Conservation (phyloP, 2,888 invertebrate species). For the Abrostola tripartita region DNA sequence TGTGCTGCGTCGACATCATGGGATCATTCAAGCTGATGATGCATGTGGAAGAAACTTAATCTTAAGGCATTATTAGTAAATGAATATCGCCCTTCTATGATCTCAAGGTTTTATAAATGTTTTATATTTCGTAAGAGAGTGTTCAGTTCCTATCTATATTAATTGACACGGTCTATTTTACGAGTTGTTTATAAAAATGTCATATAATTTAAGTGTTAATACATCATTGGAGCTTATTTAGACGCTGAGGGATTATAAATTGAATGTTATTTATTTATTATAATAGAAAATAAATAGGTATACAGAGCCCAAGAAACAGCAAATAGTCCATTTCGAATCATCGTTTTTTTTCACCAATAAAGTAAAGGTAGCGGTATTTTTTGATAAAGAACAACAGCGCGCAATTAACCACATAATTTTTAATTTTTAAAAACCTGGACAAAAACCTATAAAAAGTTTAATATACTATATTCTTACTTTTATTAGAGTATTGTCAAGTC, state of each 20-base stretch:
- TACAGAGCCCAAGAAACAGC: too few relatives aligned
- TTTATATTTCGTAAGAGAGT: slow-evolving; percentile 26
- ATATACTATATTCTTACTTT: too few relatives aligned
- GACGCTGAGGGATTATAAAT: neutral
- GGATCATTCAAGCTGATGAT: slow-evolving; percentile 74
- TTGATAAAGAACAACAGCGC: too few relatives aligned
- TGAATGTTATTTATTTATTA: neutral
- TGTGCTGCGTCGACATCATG: slow-evolving; percentile 71
- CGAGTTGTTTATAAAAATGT: slow-evolving; percentile 15
- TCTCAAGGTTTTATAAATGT: slow-evolving; percentile 39
- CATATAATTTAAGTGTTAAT: slow-evolving; percentile 22
- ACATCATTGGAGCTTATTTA: slow-evolving; percentile 28
- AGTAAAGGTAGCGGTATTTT: too few relatives aligned
- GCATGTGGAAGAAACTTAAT: slow-evolving; percentile 46
- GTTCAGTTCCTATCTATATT: slow-evolving; percentile 13
- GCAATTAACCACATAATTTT: too few relatives aligned
- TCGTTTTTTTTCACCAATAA: too few relatives aligned
- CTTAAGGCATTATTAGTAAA: neutral
- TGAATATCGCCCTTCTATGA: slow-evolving; percentile 14
- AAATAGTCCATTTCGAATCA: too few relatives aligned
- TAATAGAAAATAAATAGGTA: too few relatives aligned
- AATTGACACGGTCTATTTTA: slow-evolving; percentile 21
- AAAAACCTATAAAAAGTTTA: too few relatives aligned
- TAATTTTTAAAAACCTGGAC: too few relatives aligned
- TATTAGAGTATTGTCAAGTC: too few relatives aligned